Evolutionary conservation across 2,113 vertebrate species (phyloP), one percentile per base, ranked within the genome.

Genomic region (Hippocampus barbouri): DNA sequence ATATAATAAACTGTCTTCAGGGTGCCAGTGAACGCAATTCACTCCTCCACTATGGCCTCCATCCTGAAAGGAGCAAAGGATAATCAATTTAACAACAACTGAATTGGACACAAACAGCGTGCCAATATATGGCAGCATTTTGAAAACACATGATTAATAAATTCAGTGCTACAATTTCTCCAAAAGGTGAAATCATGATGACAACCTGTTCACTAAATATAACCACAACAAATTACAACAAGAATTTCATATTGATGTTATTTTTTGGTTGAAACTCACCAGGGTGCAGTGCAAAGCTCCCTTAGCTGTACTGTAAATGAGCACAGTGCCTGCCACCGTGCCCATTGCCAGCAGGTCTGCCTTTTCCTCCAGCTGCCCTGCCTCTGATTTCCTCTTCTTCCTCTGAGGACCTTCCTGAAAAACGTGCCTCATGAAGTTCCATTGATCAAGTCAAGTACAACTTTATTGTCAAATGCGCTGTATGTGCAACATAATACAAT

Each of bases 331-430:
- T 30, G 94, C 95, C 65, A 95, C 95, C 75, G 97, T 98, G 83
- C 97, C 97, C 90, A 99, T 93, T 3, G 96, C 96, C 93, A 99
- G 79, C 78, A 98, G 91, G 85, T 99, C 96, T 30, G 92, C 86
- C 82, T 94, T 94, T 77, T 92, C 92, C 81, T 90, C 89, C n/a
- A 79, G 85, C 80, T 85, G 92, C 45, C 27, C 87, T 8, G 73
- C 91, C 87, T 98, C 97, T 0, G 95, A 98, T 95, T 96, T 98
- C 91, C 97, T 91, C 86, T 95, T 98, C 91, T 99, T 99, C 89
- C 95, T 95, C 89, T 94, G 96, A 21, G 96, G 97, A 1, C 94
- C 94, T 83, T 98, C 97, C 97, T 98, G 78, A 64, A 81, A 70
- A 43, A 86, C 8, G 72, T 21, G 14, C 8, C 41, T 68, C 2